phyloP scores from a whole-genome alignment of 2,113 vertebrate genomes.

The Aptenodytes forsteri region DNA sequence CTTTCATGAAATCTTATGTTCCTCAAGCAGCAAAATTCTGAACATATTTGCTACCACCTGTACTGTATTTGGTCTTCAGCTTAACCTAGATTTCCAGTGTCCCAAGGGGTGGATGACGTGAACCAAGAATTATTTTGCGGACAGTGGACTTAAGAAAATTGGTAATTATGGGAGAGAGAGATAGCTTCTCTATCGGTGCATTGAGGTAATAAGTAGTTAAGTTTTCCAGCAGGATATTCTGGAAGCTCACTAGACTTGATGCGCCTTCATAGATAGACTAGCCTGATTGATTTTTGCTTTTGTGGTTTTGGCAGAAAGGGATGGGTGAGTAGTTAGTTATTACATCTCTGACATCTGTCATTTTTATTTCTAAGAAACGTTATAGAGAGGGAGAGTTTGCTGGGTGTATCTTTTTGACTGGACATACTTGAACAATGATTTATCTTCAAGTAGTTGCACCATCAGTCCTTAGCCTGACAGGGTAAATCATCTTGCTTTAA shows the following conservation, averaged over 20 bases:
- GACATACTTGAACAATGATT: background rate
- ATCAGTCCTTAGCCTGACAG: background rate
- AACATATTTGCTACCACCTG: background rate
- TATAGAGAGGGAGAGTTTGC: background rate
- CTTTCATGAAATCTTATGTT: background rate
- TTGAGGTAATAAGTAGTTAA: background rate
- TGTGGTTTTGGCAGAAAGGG: conserved; percentile 1
- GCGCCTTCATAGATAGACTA: background rate
- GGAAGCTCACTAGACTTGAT: background rate
- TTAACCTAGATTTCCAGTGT: background rate
- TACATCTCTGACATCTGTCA: background rate
- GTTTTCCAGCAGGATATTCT: background rate
- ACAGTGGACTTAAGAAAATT: background rate
- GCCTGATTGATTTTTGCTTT: background rate
- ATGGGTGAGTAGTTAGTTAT: background rate
- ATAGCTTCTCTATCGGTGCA: background rate
- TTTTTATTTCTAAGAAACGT: background rate
- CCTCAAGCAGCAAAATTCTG: background rate
- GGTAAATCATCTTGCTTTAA: conserved; percentile 1
- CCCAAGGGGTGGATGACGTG: background rate
- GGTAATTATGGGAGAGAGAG: background rate
- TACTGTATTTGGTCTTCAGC: background rate
- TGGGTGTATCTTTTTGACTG: background rate
- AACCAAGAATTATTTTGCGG: background rate
- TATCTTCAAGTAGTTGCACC: background rate